phyloP scores from a whole-genome alignment of 2,113 vertebrate species.

The Elachura formosa region DNA sequence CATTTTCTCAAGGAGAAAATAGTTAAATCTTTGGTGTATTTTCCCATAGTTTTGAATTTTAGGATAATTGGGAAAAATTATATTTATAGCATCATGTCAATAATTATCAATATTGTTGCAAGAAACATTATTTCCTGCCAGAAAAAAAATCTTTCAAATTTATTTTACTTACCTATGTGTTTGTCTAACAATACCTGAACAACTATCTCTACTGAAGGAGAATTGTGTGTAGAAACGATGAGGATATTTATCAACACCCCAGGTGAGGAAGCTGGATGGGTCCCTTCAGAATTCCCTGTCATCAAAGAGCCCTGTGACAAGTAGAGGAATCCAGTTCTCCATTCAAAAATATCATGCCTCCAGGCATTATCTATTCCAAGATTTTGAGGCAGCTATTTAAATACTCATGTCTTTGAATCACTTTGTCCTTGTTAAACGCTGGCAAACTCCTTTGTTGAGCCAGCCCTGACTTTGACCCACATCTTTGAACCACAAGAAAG shows the following conservation, averaged over 20 bases:
- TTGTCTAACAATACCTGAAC: background rate
- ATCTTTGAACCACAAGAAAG: background rate
- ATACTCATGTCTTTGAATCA: background rate
- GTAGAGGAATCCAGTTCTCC: background rate
- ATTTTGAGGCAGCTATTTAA: background rate
- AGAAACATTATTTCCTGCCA: background rate
- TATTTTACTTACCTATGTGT: background rate
- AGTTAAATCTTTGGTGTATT: background rate
- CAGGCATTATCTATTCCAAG: background rate
- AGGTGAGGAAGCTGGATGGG: background rate
- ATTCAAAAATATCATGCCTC: background rate
- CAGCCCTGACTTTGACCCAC: background rate
- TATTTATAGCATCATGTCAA: background rate
- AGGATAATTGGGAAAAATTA: background rate
- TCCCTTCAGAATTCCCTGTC: background rate
- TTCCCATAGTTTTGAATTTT: background rate
- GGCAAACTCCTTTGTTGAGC: background rate
- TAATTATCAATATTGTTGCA: background rate
- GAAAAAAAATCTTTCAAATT: background rate
- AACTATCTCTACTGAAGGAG: background rate
- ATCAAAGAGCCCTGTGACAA: background rate
- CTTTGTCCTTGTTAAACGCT: background rate
- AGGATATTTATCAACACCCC: background rate
- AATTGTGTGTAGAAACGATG: background rate
- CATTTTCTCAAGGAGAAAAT: background rate